Conservation (phyloP, 2,113 vertebrate genomes). For the Polyodon spathula region DNA sequence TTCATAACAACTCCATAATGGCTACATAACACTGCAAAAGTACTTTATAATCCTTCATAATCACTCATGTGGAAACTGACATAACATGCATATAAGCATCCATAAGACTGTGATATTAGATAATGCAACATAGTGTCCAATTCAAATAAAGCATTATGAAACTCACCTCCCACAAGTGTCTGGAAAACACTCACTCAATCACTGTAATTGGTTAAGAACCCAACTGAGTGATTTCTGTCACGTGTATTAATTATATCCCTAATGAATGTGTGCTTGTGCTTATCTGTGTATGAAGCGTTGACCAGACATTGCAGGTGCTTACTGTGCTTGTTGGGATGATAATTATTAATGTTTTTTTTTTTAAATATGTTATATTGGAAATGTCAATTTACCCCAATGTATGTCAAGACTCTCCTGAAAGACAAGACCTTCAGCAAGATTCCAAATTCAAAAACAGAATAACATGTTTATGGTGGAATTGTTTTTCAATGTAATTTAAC, state of each 20-base stretch:
- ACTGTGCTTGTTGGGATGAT: conserved; percentile 7
- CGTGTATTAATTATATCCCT: conserved; percentile 3
- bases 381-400: background rate
- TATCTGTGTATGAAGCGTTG: background rate
- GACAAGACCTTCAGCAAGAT: too few species aligned
- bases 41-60: too few species aligned
- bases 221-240: background rate
- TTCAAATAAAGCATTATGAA: background rate
- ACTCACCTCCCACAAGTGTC: background rate
- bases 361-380: background rate
- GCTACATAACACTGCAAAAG: too few species aligned
- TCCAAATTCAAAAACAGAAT: too few species aligned
- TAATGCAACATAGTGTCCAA: background rate
- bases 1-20: too few species aligned
- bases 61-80: too few species aligned
- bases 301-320: background rate
- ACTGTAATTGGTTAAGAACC: background rate
- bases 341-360: background rate
- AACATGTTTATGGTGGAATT: too few species aligned
- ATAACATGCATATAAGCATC: too few species aligned
- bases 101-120: too few species aligned
- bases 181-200: background rate
- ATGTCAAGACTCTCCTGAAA: too few species aligned
- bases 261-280: conserved; percentile 1
- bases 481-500: too few species aligned